Percentiles rank a stretch among this genome's conserved stretches.
phyloP scores from a whole-genome alignment of 2,888 invertebrate species.

The Tetragonula carbonaria region DNA sequence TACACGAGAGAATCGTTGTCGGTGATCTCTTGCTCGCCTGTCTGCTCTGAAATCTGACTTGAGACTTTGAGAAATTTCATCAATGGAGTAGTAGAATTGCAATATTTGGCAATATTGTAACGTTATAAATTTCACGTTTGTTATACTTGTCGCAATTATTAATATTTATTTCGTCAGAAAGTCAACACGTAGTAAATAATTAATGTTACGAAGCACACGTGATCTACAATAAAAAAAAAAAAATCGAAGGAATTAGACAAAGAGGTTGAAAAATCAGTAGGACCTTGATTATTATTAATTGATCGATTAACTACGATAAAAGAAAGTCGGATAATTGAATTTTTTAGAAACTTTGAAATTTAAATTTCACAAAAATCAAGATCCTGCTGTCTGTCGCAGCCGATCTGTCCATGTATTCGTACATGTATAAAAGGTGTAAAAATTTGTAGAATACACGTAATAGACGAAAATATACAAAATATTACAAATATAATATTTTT shows the following conservation, averaged over 20 bases:
- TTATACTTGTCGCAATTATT: too few species aligned
- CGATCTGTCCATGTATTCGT: background rate
- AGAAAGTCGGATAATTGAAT: background rate
- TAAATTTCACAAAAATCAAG: background rate
- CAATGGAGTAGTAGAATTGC: too few species aligned
- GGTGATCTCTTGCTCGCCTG: too few species aligned
- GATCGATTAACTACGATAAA: background rate
- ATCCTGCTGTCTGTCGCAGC: background rate
- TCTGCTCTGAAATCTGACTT: too few species aligned
- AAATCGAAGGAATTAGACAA: background rate
- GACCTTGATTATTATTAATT: background rate
- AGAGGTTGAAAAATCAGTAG: background rate
- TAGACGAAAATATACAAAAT: background rate
- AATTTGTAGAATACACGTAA: background rate
- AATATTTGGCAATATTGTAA: too few species aligned
- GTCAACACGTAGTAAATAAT: too few species aligned
- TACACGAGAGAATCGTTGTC: too few species aligned
- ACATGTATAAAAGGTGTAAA: background rate
- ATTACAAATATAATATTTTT: background rate
- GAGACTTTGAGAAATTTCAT: too few species aligned
- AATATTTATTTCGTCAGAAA: too few species aligned
- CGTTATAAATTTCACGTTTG: too few species aligned
- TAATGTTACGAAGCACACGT: too few species aligned
- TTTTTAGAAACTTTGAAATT: background rate
- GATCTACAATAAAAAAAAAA: too few species aligned